Percentiles rank a stretch among this genome's conserved stretches.
Evolutionary conservation across 1,140 invertebrate species (phyloP).

Genomic region (Cyclargus thomasi): DNA sequence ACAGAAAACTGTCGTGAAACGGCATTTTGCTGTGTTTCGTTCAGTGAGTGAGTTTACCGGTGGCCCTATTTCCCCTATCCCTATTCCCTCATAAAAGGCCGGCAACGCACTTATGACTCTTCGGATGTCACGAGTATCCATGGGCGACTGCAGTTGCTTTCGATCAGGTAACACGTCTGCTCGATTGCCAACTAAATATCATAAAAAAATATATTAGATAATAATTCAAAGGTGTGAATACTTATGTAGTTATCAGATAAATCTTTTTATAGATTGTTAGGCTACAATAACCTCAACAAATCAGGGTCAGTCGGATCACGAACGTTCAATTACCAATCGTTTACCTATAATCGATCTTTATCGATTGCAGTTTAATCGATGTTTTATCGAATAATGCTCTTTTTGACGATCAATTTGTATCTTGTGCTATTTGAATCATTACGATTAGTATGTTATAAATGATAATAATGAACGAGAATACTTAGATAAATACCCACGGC

Average conservation of each 20-base stretch:
- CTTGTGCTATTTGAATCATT: background rate
- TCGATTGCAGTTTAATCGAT: slow-evolving; percentile 12
- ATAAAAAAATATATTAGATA: background rate
- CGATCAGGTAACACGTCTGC: too few species aligned
- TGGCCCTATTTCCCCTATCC: too few species aligned
- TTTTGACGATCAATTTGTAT: background rate
- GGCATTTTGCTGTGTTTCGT: too few species aligned
- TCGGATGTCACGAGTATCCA: too few species aligned
- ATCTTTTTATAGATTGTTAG: slow-evolving; percentile 7
- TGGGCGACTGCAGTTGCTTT: too few species aligned
- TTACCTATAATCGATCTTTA: slow-evolving; percentile 15
- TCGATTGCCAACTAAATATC: too few species aligned
- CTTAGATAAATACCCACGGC: background rate
- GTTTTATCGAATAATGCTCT: slow-evolving; percentile 6
- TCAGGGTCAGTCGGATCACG: slow-evolving; percentile 9
- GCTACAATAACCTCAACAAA: slow-evolving; percentile 9
- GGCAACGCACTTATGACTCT: too few species aligned
- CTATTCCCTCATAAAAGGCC: too few species aligned
- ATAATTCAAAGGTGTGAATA: background rate
- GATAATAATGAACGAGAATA: background rate
- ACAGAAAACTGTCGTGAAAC: too few species aligned
- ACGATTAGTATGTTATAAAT: background rate
- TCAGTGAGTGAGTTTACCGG: too few species aligned
- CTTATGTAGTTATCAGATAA: background rate
- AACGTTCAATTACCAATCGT: slow-evolving; percentile 13